Percentiles rank a stretch among this genome's conserved stretches.
Conservation (phyloP, 1,140 invertebrate species). For the Tachypleus tridentatus region DNA sequence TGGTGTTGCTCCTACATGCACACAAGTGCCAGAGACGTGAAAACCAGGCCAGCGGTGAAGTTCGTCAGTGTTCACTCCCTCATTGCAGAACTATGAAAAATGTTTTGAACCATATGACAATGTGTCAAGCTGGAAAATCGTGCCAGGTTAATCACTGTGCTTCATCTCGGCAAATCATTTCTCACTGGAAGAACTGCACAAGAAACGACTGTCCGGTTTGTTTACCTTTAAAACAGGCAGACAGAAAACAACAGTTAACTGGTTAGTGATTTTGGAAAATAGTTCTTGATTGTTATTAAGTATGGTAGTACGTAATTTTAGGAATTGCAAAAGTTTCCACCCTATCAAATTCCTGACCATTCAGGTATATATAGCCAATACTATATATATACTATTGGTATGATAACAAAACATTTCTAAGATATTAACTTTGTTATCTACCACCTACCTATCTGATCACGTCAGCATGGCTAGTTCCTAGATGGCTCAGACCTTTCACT, state of each 20-base stretch:
- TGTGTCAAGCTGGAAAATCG: conserved; percentile 82
- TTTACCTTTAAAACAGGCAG: conserved; percentile 87
- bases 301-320: too few relatives aligned
- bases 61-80: conserved; percentile 63
- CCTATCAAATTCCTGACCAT: too few relatives aligned
- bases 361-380: too few relatives aligned
- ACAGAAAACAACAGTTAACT: conserved; percentile 44
- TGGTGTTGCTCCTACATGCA: conserved; percentile 91
- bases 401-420: too few relatives aligned
- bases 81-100: conserved; percentile 99
- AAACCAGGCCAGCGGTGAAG: conserved; percentile 36
- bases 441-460: too few relatives aligned
- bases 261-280: conserved; percentile 3
- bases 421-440: too few relatives aligned
- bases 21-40: conserved; percentile 96
- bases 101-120: conserved; percentile 96
- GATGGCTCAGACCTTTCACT: too few relatives aligned
- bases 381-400: too few relatives aligned
- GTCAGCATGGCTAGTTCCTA: too few relatives aligned
- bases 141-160: conserved; percentile 91
- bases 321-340: too few relatives aligned
- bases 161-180: conserved; percentile 94
- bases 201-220: conserved; percentile 94
- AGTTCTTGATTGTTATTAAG: too few relatives aligned
- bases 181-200: conserved; percentile 97